phyloP scores from a whole-genome alignment of 2,113 vertebrate genomes.

The Takifugu flavidus region DNA sequence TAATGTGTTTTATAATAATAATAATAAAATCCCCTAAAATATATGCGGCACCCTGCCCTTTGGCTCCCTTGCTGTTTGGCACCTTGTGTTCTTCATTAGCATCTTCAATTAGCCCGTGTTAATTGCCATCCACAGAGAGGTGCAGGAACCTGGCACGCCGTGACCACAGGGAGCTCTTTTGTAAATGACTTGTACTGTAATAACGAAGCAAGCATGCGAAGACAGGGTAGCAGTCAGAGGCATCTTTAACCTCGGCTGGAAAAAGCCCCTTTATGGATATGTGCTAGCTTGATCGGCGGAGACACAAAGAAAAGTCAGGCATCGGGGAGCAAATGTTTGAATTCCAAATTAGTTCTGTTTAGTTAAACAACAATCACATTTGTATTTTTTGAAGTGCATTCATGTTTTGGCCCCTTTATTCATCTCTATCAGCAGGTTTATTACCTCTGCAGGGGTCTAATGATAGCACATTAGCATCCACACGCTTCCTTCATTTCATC shows the following conservation, averaged over 20 bases:
- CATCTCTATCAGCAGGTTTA: slow-evolving; percentile 28
- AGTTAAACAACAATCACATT: slow-evolving; percentile 40
- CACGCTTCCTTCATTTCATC: slow-evolving; percentile 35
- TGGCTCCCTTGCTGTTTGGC: slow-evolving; percentile 71
- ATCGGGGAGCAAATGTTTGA: not conserved
- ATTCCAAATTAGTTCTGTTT: slow-evolving; percentile 18
- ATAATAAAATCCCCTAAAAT: slow-evolving; percentile 71
- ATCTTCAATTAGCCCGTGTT: slow-evolving; percentile 77
- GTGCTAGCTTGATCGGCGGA: not conserved
- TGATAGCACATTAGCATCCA: slow-evolving; percentile 38
- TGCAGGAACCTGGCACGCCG: slow-evolving; percentile 50
- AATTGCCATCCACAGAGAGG: slow-evolving; percentile 61
- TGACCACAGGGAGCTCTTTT: slow-evolving; percentile 54
- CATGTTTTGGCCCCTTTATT: slow-evolving; percentile 4
- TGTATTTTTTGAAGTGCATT: slow-evolving; percentile 1
- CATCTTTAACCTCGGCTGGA: slow-evolving; percentile 21
- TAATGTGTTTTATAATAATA: slow-evolving; percentile 75
- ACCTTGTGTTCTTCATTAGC: slow-evolving; percentile 74
- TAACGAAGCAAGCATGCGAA: slow-evolving; percentile 10
- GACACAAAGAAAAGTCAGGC: not conserved
- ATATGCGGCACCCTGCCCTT: slow-evolving; percentile 56
- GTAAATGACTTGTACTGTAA: slow-evolving; percentile 55
- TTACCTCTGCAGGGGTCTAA: slow-evolving; percentile 63
- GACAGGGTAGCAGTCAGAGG: slow-evolving; percentile 13
- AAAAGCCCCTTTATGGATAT: slow-evolving; percentile 5